These are phyloP conservation scores for Porites evermanni DNA, from an alignment of 92 coral and sea anemone species.

Conservation along the genomic window DNA sequence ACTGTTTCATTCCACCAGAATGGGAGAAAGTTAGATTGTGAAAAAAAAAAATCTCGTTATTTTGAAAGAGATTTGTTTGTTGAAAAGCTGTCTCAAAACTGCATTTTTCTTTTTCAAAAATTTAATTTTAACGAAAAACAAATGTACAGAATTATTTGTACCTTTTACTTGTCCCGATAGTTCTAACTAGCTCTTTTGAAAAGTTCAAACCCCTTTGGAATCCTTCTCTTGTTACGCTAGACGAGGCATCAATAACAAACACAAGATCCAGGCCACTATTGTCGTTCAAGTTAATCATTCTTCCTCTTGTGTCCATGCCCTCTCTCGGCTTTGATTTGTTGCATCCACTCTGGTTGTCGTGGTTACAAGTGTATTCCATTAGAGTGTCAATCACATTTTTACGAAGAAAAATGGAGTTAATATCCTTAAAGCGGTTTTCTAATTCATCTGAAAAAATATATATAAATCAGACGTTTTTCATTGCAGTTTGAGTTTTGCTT, in stretches of 20 bases:
- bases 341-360: constrained; percentile 57
- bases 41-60: no score
- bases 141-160: neutral
- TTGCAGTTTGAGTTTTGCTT: no score
- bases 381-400: constrained; percentile 68
- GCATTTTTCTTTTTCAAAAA: no score
- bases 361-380: constrained; percentile 76
- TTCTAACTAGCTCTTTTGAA: constrained; percentile 53
- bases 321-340: neutral
- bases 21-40: no score
- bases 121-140: no score
- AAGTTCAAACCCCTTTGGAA: constrained; percentile 53
- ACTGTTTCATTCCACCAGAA: no score
- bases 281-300: constrained; percentile 41
- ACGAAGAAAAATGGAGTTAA: constrained; percentile 21
- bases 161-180: constrained; percentile 63
- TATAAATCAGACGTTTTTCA: no score
- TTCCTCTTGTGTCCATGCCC: constrained; percentile 58
- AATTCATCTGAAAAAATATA: no score
- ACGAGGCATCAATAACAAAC: constrained; percentile 86
- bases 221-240: constrained; percentile 62
- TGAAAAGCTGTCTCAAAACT: no score
- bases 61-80: no score
- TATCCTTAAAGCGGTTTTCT: no score
- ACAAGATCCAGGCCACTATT: constrained; percentile 80